phyloP scores from a whole-genome alignment of 2,113 vertebrate genomes.

The Pygoscelis adeliae region DNA sequence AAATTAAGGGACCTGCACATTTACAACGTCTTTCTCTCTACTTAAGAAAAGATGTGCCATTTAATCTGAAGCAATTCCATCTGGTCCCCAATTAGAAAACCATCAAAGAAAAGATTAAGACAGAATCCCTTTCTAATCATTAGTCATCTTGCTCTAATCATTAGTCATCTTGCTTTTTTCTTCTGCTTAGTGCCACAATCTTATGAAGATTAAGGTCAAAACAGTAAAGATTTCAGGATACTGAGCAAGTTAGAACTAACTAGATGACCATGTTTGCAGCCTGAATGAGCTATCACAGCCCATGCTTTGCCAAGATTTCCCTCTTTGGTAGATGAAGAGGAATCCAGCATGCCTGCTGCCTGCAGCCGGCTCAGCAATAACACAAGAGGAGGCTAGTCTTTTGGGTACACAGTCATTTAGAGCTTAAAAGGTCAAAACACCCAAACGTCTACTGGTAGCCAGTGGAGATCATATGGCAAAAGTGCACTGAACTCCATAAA shows the following conservation, averaged over 20 bases:
- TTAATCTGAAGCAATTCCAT: neutral
- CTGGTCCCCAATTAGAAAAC: neutral
- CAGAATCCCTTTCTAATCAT: neutral
- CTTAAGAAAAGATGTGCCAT: neutral
- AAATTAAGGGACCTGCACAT: neutral
- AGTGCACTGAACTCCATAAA: neutral
- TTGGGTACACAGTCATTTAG: neutral
- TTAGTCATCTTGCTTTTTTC: neutral
- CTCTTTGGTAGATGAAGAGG: conserved; percentile 13
- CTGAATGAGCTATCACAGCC: neutral
- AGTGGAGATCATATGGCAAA: conserved; percentile 4
- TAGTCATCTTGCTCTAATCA: neutral
- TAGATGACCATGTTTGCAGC: neutral
- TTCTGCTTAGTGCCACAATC: neutral
- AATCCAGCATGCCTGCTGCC: neutral
- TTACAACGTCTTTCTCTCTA: neutral
- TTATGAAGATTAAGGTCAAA: conserved; percentile 37
- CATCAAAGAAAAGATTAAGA: neutral
- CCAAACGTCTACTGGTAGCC: neutral
- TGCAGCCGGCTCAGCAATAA: neutral
- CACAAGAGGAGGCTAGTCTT: neutral
- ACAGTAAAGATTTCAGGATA: neutral
- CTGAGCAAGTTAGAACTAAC: neutral
- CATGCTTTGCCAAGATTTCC: neutral
- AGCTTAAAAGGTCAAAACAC: neutral